Base-by-base conservation (phyloP, 2,888 invertebrate species). In the Eledona agricola region DNA sequence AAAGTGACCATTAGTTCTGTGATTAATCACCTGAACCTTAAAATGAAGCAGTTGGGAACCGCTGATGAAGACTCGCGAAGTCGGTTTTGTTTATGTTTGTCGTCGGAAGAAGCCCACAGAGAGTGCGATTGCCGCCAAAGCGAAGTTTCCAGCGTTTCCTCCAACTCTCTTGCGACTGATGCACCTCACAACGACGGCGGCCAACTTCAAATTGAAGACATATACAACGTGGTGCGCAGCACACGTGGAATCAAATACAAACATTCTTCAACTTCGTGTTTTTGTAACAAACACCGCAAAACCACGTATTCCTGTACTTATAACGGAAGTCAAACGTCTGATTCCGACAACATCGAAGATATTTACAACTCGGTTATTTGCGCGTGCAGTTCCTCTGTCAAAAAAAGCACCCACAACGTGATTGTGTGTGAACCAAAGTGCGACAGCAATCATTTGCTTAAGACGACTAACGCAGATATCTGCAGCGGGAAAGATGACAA, bases 1-100 rank as follows among this genome's bases (percentile, higher is more conserved):
- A 43, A 31, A 15, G 10, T 15, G 3, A 31, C 31, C n/a, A 31
- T 43, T n/a, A 43, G 32, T 23, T 19, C 31, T 1, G 22, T 43
- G 5, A 43, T 29, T 1, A 23, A 29, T 2, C 11, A 22, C 2
- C 15, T 43, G n/a, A 43, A 9, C 4, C 4, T 25, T 6, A 6
- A 25, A 7, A 25, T 6, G 25, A 25, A 25, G 6, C 4, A 7
- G 7, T n/a, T 25, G 7, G 6, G 19, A 19, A 19, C 6, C 19
- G 19, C 4, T 5, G 19, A 19, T 6, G 19, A 19, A 19, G 19
- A 19, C 19, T 6, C 19, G 19, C 6, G 6, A 19, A 19, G 19
- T 5, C 19, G 6, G 4, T 19, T 5, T 19, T 19, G 6, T 4
- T 6, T 19, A 4, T 5, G 19, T 19, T 19, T 6, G 4, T 19